Percentiles rank a stretch among this genome's conserved stretches.
Conservation (phyloP, 1,140 invertebrate genomes). For the Belonocnema kinseyi region DNA sequence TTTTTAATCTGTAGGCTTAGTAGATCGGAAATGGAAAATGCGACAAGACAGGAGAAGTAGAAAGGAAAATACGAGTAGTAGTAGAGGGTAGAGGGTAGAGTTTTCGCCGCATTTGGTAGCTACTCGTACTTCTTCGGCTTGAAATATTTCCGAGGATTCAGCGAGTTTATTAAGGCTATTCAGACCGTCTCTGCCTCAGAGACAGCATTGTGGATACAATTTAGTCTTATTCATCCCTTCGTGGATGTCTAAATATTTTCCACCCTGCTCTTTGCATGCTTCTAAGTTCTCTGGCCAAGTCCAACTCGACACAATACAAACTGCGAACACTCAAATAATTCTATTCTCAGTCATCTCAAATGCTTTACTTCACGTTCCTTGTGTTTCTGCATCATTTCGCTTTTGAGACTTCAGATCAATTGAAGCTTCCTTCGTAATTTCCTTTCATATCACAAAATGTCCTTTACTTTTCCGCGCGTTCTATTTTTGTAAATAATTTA, state of each 20-base stretch:
- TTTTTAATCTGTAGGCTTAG: not conserved
- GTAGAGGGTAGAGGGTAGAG: conserved; percentile 49
- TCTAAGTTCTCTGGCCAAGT: not conserved
- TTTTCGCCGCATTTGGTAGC: conserved; percentile 61
- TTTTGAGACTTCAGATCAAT: no score
- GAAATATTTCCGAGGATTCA: conserved; percentile 75
- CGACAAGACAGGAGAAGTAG: conserved; percentile 36
- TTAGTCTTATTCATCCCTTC: conserved; percentile 74
- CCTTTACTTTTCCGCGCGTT: no score
- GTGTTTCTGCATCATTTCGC: no score
- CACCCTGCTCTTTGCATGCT: conserved; percentile 58
- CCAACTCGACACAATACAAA: conserved; percentile 40
- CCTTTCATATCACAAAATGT: no score
- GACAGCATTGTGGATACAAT: conserved; percentile 75
- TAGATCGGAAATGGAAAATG: conserved; percentile 44
- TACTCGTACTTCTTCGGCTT: conserved; percentile 60
- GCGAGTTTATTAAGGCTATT: conserved; percentile 76
- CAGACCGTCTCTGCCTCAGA: conserved; percentile 70
- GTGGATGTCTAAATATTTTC: conserved; percentile 75
- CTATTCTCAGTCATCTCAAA: no score
- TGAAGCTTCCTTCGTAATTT: no score
- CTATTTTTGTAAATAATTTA: no score
- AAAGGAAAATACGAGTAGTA: conserved; percentile 42
- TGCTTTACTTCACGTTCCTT: no score
- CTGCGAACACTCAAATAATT: conserved; percentile 33